Evolutionary conservation across 1,140 invertebrate species (phyloP).

Genomic region (Aphelenchoides fujianensis): DNA sequence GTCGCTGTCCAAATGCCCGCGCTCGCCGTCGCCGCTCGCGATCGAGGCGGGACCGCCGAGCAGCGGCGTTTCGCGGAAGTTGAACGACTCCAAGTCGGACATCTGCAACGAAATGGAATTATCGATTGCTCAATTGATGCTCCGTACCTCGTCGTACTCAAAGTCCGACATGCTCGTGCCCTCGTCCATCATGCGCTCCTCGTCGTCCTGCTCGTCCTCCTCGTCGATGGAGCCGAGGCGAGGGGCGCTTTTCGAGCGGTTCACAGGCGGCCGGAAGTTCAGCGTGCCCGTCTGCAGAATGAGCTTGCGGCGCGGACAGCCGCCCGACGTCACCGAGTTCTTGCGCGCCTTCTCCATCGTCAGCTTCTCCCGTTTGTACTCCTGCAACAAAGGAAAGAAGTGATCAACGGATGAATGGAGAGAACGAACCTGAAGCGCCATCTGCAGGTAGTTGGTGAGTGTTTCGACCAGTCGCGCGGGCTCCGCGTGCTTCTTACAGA

Average conservation of each 20-base stretch:
- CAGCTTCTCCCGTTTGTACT: slow-evolving; percentile 65
- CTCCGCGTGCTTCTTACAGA: slow-evolving; percentile 78
- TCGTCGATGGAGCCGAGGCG: slow-evolving; percentile 90
- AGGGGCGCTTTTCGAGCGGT: slow-evolving; percentile 88
- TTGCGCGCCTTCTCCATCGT: slow-evolving; percentile 86
- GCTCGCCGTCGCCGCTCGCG: background rate
- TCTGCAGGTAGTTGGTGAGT: slow-evolving; percentile 71
- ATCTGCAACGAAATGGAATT: background rate
- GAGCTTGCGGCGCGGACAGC: slow-evolving; percentile 65
- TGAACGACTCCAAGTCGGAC: slow-evolving; percentile 1
- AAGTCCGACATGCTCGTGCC: background rate
- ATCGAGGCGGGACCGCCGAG: background rate
- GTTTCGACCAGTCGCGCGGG: slow-evolving; percentile 75
- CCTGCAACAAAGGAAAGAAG: no score
- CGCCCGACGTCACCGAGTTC: slow-evolving; percentile 81
- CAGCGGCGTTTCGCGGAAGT: slow-evolving; percentile 4
- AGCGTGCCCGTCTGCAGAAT: slow-evolving; percentile 56
- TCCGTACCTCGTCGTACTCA: slow-evolving; percentile 1
- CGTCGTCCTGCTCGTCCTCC: slow-evolving; percentile 69
- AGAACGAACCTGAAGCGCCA: slow-evolving; percentile 84
- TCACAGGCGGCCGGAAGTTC: slow-evolving; percentile 78
- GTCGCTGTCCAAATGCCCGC: no score
- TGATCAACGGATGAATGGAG: slow-evolving; percentile 21
- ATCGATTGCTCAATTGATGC: background rate
- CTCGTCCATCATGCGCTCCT: slow-evolving; percentile 6